These are phyloP conservation scores for Malacosoma neustria DNA, from an alignment of 2,888 invertebrate species.

Conservation along the genomic window DNA sequence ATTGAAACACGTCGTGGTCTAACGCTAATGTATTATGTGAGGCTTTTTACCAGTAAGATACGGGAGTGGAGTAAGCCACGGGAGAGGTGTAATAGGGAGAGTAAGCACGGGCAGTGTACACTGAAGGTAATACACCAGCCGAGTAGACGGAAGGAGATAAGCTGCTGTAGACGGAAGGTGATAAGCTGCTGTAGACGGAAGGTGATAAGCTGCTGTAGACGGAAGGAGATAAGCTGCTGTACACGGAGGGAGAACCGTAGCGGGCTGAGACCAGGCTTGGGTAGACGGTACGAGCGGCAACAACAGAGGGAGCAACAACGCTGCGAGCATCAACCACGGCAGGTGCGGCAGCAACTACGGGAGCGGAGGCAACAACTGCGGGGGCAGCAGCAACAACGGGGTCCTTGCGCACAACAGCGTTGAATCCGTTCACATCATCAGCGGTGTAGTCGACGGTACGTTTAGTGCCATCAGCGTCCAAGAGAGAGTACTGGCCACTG, in stretches of 20 bases:
- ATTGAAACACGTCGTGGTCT: slow-evolving; percentile 36
- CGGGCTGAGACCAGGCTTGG: slow-evolving; percentile 18
- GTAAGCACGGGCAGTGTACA: slow-evolving; percentile 19
- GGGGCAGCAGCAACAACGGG: slow-evolving; percentile 48
- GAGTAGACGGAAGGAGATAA: slow-evolving; percentile 16
- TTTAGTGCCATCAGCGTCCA: slow-evolving; percentile 71
- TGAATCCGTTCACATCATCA: slow-evolving; percentile 73
- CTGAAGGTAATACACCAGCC: slow-evolving; percentile 9
- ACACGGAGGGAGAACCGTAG: slow-evolving; percentile 12
- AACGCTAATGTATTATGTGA: slow-evolving; percentile 17
- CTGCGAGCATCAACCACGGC: slow-evolving; percentile 23
- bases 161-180: slow-evolving; percentile 11
- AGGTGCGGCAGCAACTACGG: slow-evolving; percentile 33
- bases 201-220: slow-evolving; percentile 11
- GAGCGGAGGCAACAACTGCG: slow-evolving; percentile 32
- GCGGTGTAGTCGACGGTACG: slow-evolving; percentile 74
- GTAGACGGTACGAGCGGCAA: slow-evolving; percentile 21
- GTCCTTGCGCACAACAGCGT: slow-evolving; percentile 73
- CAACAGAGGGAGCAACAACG: slow-evolving; percentile 19
- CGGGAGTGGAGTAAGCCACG: slow-evolving; percentile 39
- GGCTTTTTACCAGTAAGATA: slow-evolving; percentile 44
- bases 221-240: slow-evolving; percentile 8
- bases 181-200: slow-evolving; percentile 13
- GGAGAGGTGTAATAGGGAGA: slow-evolving; percentile 26
- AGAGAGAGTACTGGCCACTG: slow-evolving; percentile 71